Evolutionary conservation across 2,888 invertebrate species (phyloP), one percentile per base, ranked within the genome.

Genomic region (Linnaemya vulpina): DNA sequence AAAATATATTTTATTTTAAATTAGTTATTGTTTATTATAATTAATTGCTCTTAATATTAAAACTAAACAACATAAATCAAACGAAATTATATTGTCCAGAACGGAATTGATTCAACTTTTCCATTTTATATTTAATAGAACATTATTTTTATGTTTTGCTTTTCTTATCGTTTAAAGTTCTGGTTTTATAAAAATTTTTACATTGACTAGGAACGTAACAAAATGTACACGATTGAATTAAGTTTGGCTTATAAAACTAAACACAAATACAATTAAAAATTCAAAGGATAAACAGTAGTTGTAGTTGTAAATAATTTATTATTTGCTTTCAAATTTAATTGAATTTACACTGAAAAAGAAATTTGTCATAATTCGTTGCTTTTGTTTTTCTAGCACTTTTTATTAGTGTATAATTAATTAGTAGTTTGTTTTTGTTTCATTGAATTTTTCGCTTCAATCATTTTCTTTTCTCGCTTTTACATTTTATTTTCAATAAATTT

Each of bases 281-380:
- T 67, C 17, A 40, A 74, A 62, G 63, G 62, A 73, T 65, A 67
- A 68, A 62, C 30, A 15, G 38, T 30, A 25, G 30, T 30, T 38
- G n/a, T 70, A 43, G 55, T 62, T 17, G 49, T 62, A 62, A 83
- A 73, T 67, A 63, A 67, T 75, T 40, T 38, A 38, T 60, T 73
- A 11, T 58, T 43, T 35, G 20, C 46, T 22, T 40, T 70, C 49
- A 25, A 22, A 22, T 76, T 38, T 40, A 51, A 75, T 60, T 63
- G 40, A 67, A 84, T 75, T 75, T 71, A 80, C 65, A 84, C 46
- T 80, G 76, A 81, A 81, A 77, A 77, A 65, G 60, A 49, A 73
- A 73, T 71, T 71, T 65, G 38, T 71, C 71, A 40, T 78, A 85
- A 79, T 85, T 85, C 85, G 85, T 85, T 85, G 85, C 85, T 70